Evolutionary conservation across 2,888 invertebrate genomes (phyloP), one percentile per base, ranked within the genome.

Genomic region (Leptinotarsa haldemani): DNA sequence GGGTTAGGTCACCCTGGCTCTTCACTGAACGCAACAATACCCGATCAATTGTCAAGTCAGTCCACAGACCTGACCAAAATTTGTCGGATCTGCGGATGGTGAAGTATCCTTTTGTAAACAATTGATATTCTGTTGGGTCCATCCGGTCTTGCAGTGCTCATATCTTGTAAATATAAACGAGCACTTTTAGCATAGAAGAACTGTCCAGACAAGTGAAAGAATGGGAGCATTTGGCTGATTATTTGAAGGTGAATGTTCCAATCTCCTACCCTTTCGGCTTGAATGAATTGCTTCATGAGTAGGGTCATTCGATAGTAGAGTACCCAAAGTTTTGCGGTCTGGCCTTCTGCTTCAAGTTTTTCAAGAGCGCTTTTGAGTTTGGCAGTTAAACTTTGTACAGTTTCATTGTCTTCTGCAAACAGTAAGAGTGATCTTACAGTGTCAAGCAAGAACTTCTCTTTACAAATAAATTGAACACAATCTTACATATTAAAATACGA

Each of bases 1-100:
- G 69, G n/a, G 80, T 77, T 9, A 77, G 22, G 13, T 83, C 83
- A 12, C 79, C 78, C 18, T n/a, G n/a, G 13, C 73, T 65, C 77
- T 84, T 83, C 77, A 83, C 80, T 0, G 71, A 30, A 65, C 78
- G 66, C 83, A 84, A 85, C 4, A 84, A 48, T 0, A 71, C 65
- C 71, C 85, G 83, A 65, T 86, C 85, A 58, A 86, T 85, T 2
- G 78, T 82, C 80, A 80, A 77, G 13, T 80, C 81, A 4, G 81
- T 71, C 80, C 76, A 81, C 20, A 80, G 75, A 12, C 83, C 82
- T 7, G 74, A 78, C 74, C 78, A 79, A 75, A 77, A 81, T 76
- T 80, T 81, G 18, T 80, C 70, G 30, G 68, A 52, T 9, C 69
- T 52, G 7, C 68, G 64, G 73, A 81, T 63, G 79, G 81, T 56